Conservation (phyloP, 2,888 invertebrate species). For the Drosophila mettleri region DNA sequence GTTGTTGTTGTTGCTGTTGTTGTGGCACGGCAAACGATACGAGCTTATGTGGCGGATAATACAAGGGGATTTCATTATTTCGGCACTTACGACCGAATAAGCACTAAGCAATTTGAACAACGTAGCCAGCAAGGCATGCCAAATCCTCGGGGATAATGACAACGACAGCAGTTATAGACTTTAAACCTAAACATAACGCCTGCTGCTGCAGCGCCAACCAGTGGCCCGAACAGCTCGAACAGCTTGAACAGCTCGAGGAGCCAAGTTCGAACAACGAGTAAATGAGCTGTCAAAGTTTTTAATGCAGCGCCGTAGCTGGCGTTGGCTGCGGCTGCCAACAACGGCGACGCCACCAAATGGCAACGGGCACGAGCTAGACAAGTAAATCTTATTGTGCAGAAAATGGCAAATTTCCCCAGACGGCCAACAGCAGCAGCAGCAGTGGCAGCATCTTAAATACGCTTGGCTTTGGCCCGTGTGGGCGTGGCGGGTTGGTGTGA, state of each 20-base stretch:
- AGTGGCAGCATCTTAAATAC: constrained; percentile 41
- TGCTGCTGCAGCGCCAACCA: constrained; percentile 20
- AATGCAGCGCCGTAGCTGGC: constrained; percentile 69
- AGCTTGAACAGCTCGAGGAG: constrained; percentile 24
- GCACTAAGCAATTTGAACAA: constrained; percentile 76
- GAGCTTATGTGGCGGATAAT: constrained; percentile 78
- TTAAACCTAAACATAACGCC: constrained; percentile 74
- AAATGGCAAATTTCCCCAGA: constrained; percentile 84
- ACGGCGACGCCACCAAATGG: constrained; percentile 55
- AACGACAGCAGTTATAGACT: constrained; percentile 74
- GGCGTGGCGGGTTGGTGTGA: constrained; percentile 20
- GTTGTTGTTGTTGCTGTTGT: constrained; percentile 3
- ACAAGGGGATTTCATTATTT: constrained; percentile 79
- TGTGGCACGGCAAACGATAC: constrained; percentile 41
- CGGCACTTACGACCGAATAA: constrained; percentile 79
- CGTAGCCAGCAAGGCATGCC: constrained; percentile 60
- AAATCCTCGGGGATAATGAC: constrained; percentile 68
- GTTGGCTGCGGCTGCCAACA: constrained; percentile 53
- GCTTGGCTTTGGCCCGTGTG: constrained; percentile 4
- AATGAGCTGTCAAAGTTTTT: constrained; percentile 82
- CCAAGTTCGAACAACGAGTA: constrained; percentile 80
- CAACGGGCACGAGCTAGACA: constrained; percentile 80
- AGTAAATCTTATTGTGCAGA: constrained; percentile 84
- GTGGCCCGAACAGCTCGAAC: constrained; percentile 14
- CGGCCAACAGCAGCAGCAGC: constrained; percentile 70